Base-by-base conservation (phyloP, 2,797 vertebrate species). In the Peromyscus eremicus region DNA sequence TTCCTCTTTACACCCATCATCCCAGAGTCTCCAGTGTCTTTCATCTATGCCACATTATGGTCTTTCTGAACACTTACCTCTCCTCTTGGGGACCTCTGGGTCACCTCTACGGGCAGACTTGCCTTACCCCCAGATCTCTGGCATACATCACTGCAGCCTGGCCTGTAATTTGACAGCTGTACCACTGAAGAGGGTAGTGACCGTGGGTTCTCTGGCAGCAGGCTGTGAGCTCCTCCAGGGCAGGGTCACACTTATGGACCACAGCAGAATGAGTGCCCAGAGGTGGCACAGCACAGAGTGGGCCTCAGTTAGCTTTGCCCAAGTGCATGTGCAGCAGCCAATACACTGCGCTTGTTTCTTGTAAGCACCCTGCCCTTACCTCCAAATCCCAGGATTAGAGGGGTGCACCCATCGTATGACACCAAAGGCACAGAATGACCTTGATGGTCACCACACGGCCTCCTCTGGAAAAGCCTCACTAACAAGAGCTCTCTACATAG, bases 381-480 rank as follows among this genome's bases (percentile, higher is more conserved):
- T 17, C 60, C 23, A 52, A 71, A 37, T 29, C 43, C 32, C 83
- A 49, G 81, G 40, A 49, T 6, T 27, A 11, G 0, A 10, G 0
- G 1, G 40, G 25, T 19, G 2, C 6, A 2, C 64, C 66, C 68
- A 23, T 2, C 0, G 2, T 1, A 1, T 1, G 27, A 66, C 19
- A 57, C n/a, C 57, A 21, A 37, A 89, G 34, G 32, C 73, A 82
- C 14, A 23, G 29, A 49, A 68, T 32, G 66, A 3, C 3, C 46
- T 49, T 5, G 46, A 29, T 21, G 60, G 88, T 34, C 66, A 11
- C 14, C 0, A 0, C 6, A 25, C 32, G 49, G 23, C 25, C 7
- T 5, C 66, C 16, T 49, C 37, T 52, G 89, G 23, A 43, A 70
- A 77, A 71, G 6, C 37, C 21, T 37, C 83, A n/a, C 43, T n/a